Conservation (phyloP, 2,888 invertebrate genomes). For the Druceiella hillmani region DNA sequence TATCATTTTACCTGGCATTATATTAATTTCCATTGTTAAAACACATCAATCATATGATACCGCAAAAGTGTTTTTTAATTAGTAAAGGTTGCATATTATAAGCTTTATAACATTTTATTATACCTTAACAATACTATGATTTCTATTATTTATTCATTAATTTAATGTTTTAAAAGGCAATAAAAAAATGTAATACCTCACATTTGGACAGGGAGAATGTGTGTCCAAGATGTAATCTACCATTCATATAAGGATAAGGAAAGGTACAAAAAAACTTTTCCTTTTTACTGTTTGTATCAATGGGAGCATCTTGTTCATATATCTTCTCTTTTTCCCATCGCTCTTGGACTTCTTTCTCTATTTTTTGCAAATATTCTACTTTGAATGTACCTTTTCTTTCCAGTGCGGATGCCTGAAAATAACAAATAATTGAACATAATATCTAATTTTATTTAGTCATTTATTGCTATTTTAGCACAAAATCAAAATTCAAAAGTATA, state of each 20-base stretch:
- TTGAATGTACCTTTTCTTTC: constrained; percentile 92
- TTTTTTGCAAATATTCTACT: constrained; percentile 84
- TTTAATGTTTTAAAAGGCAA: constrained; percentile 4
- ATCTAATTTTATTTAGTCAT: too few species aligned
- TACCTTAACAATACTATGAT: too few species aligned
- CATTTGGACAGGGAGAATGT: constrained; percentile 96
- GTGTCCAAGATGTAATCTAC: constrained; percentile 94
- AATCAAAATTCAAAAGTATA: too few species aligned
- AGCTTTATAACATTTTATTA: too few species aligned
- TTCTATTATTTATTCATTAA: constrained; percentile 7
- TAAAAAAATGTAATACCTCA: constrained; percentile 65
- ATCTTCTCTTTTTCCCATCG: constrained; percentile 79
- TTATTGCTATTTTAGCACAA: too few species aligned
- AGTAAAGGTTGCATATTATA: too few species aligned
- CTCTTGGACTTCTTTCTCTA: constrained; percentile 80
- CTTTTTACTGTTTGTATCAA: constrained; percentile 47
- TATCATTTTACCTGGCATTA: too few species aligned
- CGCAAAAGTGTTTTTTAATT: too few species aligned
- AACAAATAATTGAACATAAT: constrained; percentile 11
- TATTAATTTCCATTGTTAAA: too few species aligned
- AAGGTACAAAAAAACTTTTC: constrained; percentile 93
- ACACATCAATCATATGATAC: too few species aligned
- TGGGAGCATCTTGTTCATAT: constrained; percentile 80
- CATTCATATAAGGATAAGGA: constrained; percentile 99
- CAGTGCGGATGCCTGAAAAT: constrained; percentile 37